Conservation (phyloP, 2,888 invertebrate genomes). For the Serripes groenlandicus region DNA sequence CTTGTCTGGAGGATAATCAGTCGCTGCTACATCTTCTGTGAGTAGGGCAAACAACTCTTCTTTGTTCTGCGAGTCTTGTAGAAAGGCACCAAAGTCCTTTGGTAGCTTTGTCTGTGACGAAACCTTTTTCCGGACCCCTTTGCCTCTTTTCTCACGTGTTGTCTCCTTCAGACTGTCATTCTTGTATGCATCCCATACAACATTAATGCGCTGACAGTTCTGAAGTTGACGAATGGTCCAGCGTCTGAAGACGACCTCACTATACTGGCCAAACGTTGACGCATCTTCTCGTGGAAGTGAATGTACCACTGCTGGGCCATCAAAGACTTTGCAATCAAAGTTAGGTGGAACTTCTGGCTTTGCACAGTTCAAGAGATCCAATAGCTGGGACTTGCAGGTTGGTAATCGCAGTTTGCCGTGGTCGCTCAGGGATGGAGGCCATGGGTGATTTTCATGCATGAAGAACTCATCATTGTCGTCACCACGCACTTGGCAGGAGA, state of each 20-base stretch:
- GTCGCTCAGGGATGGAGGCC: slow-evolving; percentile 24
- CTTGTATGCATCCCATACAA: too few relatives aligned
- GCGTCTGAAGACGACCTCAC: slow-evolving; percentile 26
- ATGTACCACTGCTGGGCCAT: slow-evolving; percentile 63
- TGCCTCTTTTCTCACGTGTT: too few relatives aligned
- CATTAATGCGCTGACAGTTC: too few relatives aligned
- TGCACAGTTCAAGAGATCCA: slow-evolving; percentile 1
- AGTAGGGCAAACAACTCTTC: too few relatives aligned
- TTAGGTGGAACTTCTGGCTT: background rate
- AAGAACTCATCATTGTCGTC: slow-evolving; percentile 36
- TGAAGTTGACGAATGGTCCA: slow-evolving; percentile 53
- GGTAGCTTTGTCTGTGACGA: too few relatives aligned
- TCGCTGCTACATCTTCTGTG: too few relatives aligned
- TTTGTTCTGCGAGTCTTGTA: too few relatives aligned
- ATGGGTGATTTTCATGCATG: background rate
- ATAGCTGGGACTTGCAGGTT: slow-evolving; percentile 18
- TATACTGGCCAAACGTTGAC: slow-evolving; percentile 62
- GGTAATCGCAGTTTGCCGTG: slow-evolving; percentile 9
- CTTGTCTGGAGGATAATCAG: too few relatives aligned
- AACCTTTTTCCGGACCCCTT: too few relatives aligned
- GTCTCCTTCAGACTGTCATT: too few relatives aligned
- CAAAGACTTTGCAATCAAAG: slow-evolving; percentile 38
- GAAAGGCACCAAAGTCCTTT: too few relatives aligned
- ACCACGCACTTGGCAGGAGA: slow-evolving; percentile 38
- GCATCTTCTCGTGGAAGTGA: slow-evolving; percentile 27